Conservation (phyloP, 2,888 invertebrate species). For the Rotaria sp. region DNA sequence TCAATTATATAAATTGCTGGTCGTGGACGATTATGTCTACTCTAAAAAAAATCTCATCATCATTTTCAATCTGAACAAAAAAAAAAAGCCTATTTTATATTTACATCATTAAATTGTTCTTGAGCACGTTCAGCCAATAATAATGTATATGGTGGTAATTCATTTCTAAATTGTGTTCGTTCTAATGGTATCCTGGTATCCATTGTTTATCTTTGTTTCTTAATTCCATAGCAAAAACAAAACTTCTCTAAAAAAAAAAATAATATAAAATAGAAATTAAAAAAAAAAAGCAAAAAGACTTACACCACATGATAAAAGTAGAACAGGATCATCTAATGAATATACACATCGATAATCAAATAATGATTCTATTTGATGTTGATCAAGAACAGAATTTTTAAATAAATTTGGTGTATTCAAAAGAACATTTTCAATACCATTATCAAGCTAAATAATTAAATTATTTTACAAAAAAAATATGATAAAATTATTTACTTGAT, state of each 20-base stretch:
- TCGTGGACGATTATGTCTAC: constrained; percentile 15
- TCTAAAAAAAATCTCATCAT: too few species aligned
- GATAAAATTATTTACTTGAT: neutral
- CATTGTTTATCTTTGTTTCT: neutral
- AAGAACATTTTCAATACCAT: neutral
- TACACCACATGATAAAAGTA: constrained; percentile 35
- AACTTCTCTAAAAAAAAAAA: neutral
- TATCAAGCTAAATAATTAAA: neutral
- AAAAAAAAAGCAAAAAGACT: neutral
- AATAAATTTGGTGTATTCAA: neutral
- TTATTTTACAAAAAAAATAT: neutral
- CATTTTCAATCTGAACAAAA: too few species aligned
- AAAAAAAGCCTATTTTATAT: too few species aligned
- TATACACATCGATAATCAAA: constrained; percentile 37
- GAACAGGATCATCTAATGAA: constrained; percentile 32
- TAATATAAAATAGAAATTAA: neutral
- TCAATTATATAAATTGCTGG: constrained; percentile 36
- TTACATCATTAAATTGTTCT: constrained; percentile 5
- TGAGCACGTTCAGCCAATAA: constrained; percentile 32
- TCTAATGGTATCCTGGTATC: constrained; percentile 35
- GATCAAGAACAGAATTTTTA: neutral
- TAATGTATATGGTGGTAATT: constrained; percentile 37
- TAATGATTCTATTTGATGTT: neutral
- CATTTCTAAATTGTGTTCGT: constrained; percentile 22
- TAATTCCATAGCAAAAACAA: neutral